Evolutionary conservation across 2,888 invertebrate genomes (phyloP).

Genomic region (Rotaria sp.): DNA sequence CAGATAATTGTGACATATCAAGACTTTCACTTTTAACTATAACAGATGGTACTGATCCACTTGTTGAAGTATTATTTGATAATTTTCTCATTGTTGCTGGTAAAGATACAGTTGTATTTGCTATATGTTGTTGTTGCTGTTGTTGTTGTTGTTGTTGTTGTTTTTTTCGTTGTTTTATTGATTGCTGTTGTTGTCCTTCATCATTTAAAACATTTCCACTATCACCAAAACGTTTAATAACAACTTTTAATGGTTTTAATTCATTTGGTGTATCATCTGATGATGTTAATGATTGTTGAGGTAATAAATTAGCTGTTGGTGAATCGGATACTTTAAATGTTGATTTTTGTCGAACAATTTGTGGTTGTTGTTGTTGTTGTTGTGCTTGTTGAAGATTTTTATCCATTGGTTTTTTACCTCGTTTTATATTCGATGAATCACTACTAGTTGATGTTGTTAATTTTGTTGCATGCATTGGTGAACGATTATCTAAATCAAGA

Average conservation of each 20-base stretch:
- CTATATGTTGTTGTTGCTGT: background rate
- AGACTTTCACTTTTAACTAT: background rate
- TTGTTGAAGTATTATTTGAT: background rate
- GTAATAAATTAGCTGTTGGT: background rate
- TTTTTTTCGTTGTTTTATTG: constrained; percentile 7
- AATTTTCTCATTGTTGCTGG: background rate
- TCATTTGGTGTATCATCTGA: background rate
- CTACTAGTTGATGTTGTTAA: background rate
- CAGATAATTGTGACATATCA: background rate
- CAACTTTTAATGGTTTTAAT: constrained; percentile 6
- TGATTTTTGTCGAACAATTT: background rate
- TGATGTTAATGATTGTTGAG: background rate
- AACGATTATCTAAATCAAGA: background rate
- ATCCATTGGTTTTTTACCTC: background rate
- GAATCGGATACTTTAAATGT: background rate
- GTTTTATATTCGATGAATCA: background rate
- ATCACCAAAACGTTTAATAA: constrained; percentile 16
- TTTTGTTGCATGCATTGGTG: background rate
- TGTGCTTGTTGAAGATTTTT: background rate
- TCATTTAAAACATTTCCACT: constrained; percentile 1
- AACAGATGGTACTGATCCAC: background rate
- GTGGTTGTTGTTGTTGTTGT: background rate
- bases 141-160: background rate
- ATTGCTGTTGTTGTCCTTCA: background rate
- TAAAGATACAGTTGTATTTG: background rate